Percentiles rank a stretch among this genome's conserved stretches.
phyloP scores from a whole-genome alignment of 2,888 invertebrate genomes.

The Trissolcus japonicus region DNA sequence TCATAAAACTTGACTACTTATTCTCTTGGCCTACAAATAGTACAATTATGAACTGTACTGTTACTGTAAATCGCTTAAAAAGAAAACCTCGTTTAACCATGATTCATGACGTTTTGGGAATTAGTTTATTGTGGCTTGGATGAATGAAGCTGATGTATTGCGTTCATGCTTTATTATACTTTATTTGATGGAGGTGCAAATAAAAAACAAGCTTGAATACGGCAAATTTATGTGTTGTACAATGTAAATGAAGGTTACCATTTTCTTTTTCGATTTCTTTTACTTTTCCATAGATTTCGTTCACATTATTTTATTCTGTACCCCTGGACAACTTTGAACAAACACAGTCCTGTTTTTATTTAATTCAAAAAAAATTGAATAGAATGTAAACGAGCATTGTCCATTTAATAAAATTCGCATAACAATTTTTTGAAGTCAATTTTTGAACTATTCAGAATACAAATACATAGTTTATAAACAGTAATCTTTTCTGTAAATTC shows the following conservation, averaged over 20 bases:
- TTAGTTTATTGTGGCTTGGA: constrained; percentile 9
- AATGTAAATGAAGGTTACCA: no score
- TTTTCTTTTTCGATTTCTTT: neutral
- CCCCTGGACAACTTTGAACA: no score
- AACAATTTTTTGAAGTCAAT: no score
- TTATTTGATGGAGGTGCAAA: neutral
- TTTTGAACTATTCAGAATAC: no score
- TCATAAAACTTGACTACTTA: constrained; percentile 45
- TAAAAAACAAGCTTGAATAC: neutral
- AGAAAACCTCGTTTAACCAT: constrained; percentile 24
- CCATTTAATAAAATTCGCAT: no score
- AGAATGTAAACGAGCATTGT: no score
- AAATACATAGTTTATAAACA: no score
- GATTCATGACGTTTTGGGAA: constrained; percentile 17
- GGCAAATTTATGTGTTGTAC: neutral
- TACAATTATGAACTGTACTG: constrained; percentile 28
- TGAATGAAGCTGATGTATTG: constrained; percentile 2
- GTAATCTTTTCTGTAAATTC: no score
- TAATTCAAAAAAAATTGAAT: no score
- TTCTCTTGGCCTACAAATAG: constrained; percentile 39
- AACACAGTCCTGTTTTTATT: no score
- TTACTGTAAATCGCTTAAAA: constrained; percentile 7
- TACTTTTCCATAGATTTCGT: no score
- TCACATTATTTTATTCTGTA: neutral
- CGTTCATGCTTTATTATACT: neutral